Base-by-base conservation (phyloP, 2,113 vertebrate species). In the Casuarius casuarius region DNA sequence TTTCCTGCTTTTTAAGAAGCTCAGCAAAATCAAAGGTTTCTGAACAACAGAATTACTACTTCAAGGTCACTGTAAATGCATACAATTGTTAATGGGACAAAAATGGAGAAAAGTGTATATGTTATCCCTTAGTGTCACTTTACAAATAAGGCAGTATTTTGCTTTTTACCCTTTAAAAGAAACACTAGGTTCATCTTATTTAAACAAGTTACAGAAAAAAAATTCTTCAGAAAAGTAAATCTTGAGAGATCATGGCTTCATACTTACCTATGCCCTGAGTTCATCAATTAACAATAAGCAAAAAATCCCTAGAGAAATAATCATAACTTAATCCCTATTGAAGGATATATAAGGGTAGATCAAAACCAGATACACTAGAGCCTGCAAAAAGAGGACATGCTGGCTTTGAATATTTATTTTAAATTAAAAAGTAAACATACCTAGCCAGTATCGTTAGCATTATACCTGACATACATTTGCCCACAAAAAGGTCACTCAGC, bases 1-100 rank as follows among this genome's bases (percentile, higher is more conserved):
- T 90, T 95, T 95, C 95, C 85, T 48, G 51, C 82, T 89, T 93
- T 89, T 94, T 68, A 93, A 88, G 85, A 89, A 87, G 67, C 29
- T 13, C 56, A 78, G 56, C 38, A 84, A 94, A 96, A 86, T 81
- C 68, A 78, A 94, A 92, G 18, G 5, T 72, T 89, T 95, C 85
- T 88, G 89, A 84, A 82, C 65, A 81, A 67, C 79, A 68, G 51
- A 92, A 67, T 71, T 62, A 46, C 46, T 78, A 12, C n/a, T 84
- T 65, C 88, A 72, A 72, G 11, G 5, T 89, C 86, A 84, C 15
- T 68, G 17, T 67, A 92, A 89, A 74, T 58, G 68, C 59, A 72
- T 51, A 26, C 33, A 81, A 9, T 52, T 59, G 19, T 90, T 83
- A 83, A 82, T 38, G 59, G 54, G 44, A 73, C 59, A 94, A 94